These are phyloP conservation scores for Xanthorhoe spadicearia DNA, from an alignment of 2,888 invertebrate species.

Conservation along the genomic window DNA sequence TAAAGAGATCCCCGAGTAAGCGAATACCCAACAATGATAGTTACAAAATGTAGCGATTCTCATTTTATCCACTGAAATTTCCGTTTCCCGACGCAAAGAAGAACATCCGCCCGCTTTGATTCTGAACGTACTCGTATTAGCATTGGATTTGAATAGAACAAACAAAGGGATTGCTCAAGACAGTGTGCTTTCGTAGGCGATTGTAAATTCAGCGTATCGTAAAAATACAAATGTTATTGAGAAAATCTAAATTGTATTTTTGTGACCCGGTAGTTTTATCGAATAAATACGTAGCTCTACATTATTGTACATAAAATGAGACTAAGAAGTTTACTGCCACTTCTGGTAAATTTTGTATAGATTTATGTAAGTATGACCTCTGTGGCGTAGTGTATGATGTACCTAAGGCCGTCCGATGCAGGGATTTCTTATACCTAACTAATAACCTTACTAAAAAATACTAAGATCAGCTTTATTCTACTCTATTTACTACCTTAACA, in stretches of 20 bases:
- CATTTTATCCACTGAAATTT: constrained; percentile 71
- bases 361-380: too few relatives aligned
- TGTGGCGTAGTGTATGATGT: too few relatives aligned
- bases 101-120: constrained; percentile 80
- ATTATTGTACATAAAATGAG: background rate
- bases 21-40: constrained; percentile 44
- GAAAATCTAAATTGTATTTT: constrained; percentile 24
- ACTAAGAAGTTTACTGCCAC: background rate
- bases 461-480: background rate
- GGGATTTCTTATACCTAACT: too few relatives aligned
- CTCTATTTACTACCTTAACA: background rate
- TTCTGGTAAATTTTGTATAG: too few relatives aligned
- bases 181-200: constrained; percentile 82
- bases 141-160: constrained; percentile 84
- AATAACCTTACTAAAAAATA: too few relatives aligned
- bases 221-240: constrained; percentile 61
- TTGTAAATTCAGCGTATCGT: constrained; percentile 82
- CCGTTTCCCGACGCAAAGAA: constrained; percentile 72
- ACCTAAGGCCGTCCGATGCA: too few relatives aligned
- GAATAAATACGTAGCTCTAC: background rate
- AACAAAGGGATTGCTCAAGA: constrained; percentile 83
- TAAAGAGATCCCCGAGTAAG: constrained; percentile 39
- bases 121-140: constrained; percentile 80
- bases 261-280: constrained; percentile 50
- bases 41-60: constrained; percentile 61